Evolutionary conservation across 37 sponge, comb jelly and placozoan genomes (phyloP).

Genomic region (Halichondria panicea): DNA sequence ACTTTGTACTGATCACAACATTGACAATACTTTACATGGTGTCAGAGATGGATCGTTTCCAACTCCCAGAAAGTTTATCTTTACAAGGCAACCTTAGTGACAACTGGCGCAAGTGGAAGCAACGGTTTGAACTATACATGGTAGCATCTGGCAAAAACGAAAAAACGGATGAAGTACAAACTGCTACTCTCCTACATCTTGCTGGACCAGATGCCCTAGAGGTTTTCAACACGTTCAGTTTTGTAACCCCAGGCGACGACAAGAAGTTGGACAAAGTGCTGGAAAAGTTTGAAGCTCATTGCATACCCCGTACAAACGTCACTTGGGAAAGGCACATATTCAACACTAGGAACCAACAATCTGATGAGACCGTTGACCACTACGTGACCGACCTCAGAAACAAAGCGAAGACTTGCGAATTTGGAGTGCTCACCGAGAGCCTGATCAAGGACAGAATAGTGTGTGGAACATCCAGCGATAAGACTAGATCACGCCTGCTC

Average conservation of each 20-base stretch:
- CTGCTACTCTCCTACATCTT: constrained; percentile 28
- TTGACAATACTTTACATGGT: constrained; percentile 10
- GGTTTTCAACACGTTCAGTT: constrained; percentile 30
- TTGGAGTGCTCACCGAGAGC: constrained; percentile 28
- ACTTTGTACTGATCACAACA: too few species aligned
- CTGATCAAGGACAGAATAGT: constrained; percentile 37
- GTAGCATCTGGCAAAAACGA: constrained; percentile 1
- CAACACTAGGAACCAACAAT: constrained; percentile 37
- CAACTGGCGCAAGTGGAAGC: constrained; percentile 26
- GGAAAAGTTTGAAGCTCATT: constrained; percentile 23
- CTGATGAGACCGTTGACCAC: constrained; percentile 31
- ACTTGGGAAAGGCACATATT: constrained; percentile 48
- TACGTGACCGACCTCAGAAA: constrained; percentile 15
- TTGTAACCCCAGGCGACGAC: not conserved
- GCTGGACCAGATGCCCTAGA: constrained; percentile 25
- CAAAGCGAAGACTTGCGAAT: constrained; percentile 33
- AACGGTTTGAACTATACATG: constrained; percentile 19
- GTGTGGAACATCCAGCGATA: constrained; percentile 15
- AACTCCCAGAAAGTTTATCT: not conserved
- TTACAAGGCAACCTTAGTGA: constrained; percentile 24
- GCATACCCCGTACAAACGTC: constrained; percentile 35
- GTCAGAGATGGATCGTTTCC: not conserved
- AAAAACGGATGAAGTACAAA: constrained; percentile 1
- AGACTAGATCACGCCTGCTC: constrained; percentile 24
- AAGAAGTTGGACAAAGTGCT: constrained; percentile 2